Percentiles rank a stretch among this genome's conserved stretches.
Conservation (phyloP, 2,888 invertebrate species). For the Anorthoa munda region DNA sequence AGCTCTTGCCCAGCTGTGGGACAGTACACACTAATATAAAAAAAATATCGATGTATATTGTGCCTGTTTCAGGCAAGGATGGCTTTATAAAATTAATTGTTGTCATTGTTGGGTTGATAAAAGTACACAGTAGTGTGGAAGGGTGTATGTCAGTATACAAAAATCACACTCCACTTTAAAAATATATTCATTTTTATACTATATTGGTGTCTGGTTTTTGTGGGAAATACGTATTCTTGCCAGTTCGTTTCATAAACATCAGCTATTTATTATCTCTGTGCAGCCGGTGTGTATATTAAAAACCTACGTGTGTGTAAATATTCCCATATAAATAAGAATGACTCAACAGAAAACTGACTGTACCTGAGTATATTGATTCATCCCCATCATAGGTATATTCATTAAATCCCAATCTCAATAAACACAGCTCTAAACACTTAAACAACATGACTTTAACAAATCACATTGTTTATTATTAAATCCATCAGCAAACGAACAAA, state of each 20-base stretch:
- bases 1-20: too few species aligned
- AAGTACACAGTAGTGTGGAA: background rate
- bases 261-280: background rate
- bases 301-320: background rate
- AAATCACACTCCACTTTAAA: background rate
- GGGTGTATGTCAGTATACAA: background rate
- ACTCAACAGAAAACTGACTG: background rate
- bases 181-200: background rate
- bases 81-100: background rate
- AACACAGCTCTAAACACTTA: conserved; percentile 26
- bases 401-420: conserved; percentile 27
- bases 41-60: too few species aligned
- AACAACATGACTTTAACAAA: conserved; percentile 21
- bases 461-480: conserved; percentile 29
- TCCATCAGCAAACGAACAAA: conserved; percentile 22
- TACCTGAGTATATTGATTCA: conserved; percentile 8
- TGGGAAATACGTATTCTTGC: background rate
- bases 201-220: background rate
- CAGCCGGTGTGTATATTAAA: background rate
- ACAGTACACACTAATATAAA: too few species aligned
- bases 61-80: background rate
- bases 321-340: conserved; percentile 5
- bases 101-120: background rate
- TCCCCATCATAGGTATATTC: conserved; percentile 21
- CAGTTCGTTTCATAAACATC: background rate